Evolutionary conservation across 2,888 invertebrate species (phyloP), one percentile per base, ranked within the genome.

Genomic region (Drosophila infuscata): DNA sequence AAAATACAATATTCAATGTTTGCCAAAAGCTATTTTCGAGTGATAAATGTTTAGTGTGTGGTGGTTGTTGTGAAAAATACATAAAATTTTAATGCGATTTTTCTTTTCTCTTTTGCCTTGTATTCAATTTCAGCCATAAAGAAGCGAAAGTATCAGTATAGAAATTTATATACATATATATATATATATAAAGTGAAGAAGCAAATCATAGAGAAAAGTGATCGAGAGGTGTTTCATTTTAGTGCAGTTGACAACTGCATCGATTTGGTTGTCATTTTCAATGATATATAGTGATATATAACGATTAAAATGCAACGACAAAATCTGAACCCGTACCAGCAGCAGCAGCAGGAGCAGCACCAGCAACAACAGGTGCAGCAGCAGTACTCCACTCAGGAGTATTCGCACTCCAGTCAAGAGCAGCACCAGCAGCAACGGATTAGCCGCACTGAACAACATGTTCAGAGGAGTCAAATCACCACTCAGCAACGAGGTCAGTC

Each of bases 381-480:
- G 91, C 90, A 93, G 71, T 86, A 83, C 74, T 83, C 88, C 69
- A 92, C 92, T 52, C 94, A 93, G 83, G 94, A 94, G 90, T 94
- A 94, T 88, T 93, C 94, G 88, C 94, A 94, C 91, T 93, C 94
- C 88, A 94, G 93, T 82, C 94, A 94, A 70, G 92, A 93, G 74
- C 93, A 93, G 70, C 93, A 93, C 82, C 94, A 94, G 83, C 94
- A 95, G 92, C 94, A 94, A 92, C 94, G 94, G 92, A 94, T 95
- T 92, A 95, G 95, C 93, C 94, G 95, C 92, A 96, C 96, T 88
- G 96, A 97, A 94, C 96, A 96, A 94, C 96, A 96, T 93, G 95
- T 96, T 94, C 91, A 92, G 75, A 96, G 96, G 88, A 94, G 96
- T 92, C 96, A 97, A 94, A 95, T 96, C 94, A 96, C 96, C 94